These are phyloP conservation scores for Meloe dianella DNA, from an alignment of 2,888 invertebrate species.

Conservation along the genomic window DNA sequence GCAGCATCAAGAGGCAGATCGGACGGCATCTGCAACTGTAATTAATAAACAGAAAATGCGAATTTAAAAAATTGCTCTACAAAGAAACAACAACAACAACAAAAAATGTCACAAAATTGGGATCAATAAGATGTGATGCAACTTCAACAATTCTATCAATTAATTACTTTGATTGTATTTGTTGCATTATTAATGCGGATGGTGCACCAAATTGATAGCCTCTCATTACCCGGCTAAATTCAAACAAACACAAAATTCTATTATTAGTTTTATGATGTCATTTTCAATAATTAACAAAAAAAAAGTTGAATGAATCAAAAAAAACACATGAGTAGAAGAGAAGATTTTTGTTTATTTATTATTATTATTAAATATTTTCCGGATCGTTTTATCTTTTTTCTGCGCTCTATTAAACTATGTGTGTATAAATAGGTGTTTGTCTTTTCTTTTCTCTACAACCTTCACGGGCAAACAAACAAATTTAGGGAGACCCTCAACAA, in stretches of 20 bases:
- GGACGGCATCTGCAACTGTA: constrained; percentile 54
- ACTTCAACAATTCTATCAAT: not conserved
- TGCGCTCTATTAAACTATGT: not conserved
- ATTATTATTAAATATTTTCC: not conserved
- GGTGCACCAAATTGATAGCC: constrained; percentile 21
- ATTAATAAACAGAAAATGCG: constrained; percentile 24
- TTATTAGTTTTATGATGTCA: constrained; percentile 41
- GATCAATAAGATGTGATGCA: constrained; percentile 5
- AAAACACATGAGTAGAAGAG: too few species aligned
- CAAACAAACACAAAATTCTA: constrained; percentile 20
- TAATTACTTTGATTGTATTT: constrained; percentile 1
- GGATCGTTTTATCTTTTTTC: not conserved
- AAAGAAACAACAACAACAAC: not conserved
- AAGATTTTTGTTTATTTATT: constrained; percentile 1
- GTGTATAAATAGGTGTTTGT: too few species aligned
- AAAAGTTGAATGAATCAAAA: constrained; percentile 39
- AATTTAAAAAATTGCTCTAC: too few species aligned
- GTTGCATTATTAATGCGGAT: constrained; percentile 23
- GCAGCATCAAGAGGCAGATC: constrained; percentile 53
- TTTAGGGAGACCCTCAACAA: not conserved
- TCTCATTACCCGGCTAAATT: not conserved
- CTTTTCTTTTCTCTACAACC: not conserved
- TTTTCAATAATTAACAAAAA: not conserved
- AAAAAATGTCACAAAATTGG: not conserved
- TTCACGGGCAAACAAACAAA: not conserved